phyloP scores from a whole-genome alignment of 92 coral and sea anemone species.

The Heliopora coerulea region DNA sequence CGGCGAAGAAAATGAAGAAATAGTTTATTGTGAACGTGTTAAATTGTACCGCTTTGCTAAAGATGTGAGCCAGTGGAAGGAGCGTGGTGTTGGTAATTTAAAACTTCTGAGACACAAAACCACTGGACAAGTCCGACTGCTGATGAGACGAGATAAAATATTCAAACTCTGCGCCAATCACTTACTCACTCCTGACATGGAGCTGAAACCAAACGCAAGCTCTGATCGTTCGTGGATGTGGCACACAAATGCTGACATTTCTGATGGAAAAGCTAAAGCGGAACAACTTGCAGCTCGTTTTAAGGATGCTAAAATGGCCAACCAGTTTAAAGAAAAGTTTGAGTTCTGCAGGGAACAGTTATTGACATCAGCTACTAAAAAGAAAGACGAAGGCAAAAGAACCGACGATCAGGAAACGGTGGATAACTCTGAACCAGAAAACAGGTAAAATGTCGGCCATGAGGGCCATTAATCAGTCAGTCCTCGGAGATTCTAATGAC shows the following conservation, averaged over 20 bases:
- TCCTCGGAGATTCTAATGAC: no score
- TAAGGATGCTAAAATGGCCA: conserved; percentile 63
- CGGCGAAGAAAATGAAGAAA: conserved; percentile 89
- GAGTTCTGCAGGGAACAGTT: conserved; percentile 65
- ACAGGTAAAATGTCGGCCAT: no score
- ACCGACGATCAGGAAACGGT: background rate
- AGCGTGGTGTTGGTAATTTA: conserved; percentile 90
- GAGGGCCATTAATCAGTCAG: no score
- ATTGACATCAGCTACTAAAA: background rate
- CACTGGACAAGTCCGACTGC: conserved; percentile 69
- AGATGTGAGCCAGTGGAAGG: conserved; percentile 80
- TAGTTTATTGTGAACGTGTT: conserved; percentile 71
- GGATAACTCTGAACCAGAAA: no score
- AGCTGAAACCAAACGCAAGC: conserved; percentile 73
- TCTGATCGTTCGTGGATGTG: conserved; percentile 90
- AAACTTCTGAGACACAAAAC: conserved; percentile 65
- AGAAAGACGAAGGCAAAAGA: background rate
- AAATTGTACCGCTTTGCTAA: conserved; percentile 77
- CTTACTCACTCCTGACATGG: conserved; percentile 81
- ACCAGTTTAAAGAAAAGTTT: conserved; percentile 78
- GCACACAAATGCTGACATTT: conserved; percentile 79
- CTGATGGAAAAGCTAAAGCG: conserved; percentile 76
- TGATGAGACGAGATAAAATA: conserved; percentile 88
- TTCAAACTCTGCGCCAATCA: conserved; percentile 95
- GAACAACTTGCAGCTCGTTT: conserved; percentile 87